Evolutionary conservation across 92 coral and sea anemone species (phyloP).

Genomic region (Pocillopora meandrina): DNA sequence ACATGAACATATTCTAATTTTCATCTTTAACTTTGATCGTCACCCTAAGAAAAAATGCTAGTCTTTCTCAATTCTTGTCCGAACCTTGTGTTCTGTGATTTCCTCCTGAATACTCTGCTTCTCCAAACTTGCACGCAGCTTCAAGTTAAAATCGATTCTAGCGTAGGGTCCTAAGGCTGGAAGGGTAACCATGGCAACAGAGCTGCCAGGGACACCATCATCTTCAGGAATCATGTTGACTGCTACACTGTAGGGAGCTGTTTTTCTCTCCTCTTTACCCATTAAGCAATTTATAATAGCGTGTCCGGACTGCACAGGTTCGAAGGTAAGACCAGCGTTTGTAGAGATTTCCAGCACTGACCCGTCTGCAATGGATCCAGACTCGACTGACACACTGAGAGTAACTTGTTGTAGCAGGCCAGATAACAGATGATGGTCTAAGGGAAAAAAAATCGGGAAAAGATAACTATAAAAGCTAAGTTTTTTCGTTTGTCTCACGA

Average conservation of each 20-base stretch:
- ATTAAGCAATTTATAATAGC: conserved; percentile 74
- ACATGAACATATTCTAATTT: background rate
- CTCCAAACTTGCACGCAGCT: conserved; percentile 63
- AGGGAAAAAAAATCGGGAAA: background rate
- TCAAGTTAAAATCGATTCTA: conserved; percentile 66
- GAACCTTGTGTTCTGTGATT: conserved; percentile 59
- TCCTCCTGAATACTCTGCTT: conserved; percentile 76
- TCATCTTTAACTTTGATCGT: background rate
- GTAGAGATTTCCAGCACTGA: conserved; percentile 79
- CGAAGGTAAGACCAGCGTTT: conserved; percentile 65
- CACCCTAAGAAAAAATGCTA: too few species aligned
- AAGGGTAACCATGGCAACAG: conserved; percentile 81
- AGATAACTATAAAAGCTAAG: background rate
- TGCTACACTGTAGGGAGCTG: conserved; percentile 60
- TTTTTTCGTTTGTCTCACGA: background rate
- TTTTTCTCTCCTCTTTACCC: conserved; percentile 60
- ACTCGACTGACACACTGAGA: conserved; percentile 80
- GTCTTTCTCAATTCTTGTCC: background rate
- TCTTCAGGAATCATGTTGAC: conserved; percentile 47
- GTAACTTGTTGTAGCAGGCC: conserved; percentile 79
- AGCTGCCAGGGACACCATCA: conserved; percentile 48
- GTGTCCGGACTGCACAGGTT: conserved; percentile 60
- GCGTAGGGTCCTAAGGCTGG: conserved; percentile 82
- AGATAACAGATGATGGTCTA: conserved; percentile 70
- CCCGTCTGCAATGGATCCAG: conserved; percentile 86